phyloP scores from a whole-genome alignment of 2,113 vertebrate genomes.

The Mormyrus iriodes region DNA sequence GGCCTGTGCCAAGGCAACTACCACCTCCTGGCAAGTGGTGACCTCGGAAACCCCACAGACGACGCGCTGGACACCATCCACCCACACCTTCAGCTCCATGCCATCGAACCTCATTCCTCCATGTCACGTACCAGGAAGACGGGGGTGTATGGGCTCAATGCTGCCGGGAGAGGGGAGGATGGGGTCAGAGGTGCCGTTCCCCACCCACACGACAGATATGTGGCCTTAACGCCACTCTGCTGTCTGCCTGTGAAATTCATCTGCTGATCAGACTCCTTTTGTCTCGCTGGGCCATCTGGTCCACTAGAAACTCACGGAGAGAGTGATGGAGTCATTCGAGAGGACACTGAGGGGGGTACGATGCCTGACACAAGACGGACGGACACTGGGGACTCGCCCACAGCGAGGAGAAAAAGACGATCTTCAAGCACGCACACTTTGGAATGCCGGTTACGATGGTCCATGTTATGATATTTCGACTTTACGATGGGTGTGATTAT shows the following conservation, averaged over 20 bases:
- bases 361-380: neutral
- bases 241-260: neutral
- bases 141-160: slow-evolving; percentile 41
- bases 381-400: neutral
- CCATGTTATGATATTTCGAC: neutral
- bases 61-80: slow-evolving; percentile 93
- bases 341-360: neutral
- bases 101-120: slow-evolving; percentile 38
- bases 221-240: neutral
- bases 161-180: neutral
- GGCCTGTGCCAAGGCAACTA: slow-evolving; percentile 93
- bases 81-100: slow-evolving; percentile 99
- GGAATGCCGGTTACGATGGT: neutral
- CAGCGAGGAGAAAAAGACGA: neutral
- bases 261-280: neutral
- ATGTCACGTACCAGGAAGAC: slow-evolving; percentile 20
- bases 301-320: neutral
- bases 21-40: slow-evolving; percentile 97
- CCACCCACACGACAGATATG: neutral
- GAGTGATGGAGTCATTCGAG: neutral
- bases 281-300: neutral
- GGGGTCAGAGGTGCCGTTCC: neutral
- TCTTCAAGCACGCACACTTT: neutral
- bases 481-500: neutral
- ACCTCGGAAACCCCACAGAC: slow-evolving; percentile 94